phyloP scores from a whole-genome alignment of 1,140 invertebrate genomes.

The Calliopsis andreniformis region DNA sequence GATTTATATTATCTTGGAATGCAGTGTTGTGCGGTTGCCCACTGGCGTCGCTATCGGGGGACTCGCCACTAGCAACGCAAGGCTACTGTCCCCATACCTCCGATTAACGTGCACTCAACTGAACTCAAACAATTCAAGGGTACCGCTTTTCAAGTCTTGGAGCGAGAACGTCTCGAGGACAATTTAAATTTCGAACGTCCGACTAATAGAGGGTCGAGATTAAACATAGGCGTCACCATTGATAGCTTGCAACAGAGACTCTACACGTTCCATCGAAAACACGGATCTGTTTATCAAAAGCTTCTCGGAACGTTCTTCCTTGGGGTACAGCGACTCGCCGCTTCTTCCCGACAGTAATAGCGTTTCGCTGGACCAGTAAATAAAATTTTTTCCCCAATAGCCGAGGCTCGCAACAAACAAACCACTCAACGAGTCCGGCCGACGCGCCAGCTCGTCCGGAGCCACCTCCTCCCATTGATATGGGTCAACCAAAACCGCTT shows the following conservation, averaged over 20 bases:
- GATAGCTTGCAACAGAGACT: too few relatives aligned
- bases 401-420: conserved; percentile 59
- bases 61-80: too few relatives aligned
- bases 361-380: conserved; percentile 52
- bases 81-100: too few relatives aligned
- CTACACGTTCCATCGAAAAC: too few relatives aligned
- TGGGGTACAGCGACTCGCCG: neutral
- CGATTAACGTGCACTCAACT: too few relatives aligned
- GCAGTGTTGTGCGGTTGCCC: neutral
- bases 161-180: neutral
- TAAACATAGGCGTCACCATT: conserved; percentile 5
- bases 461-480: conserved; percentile 51
- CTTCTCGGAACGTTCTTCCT: conserved; percentile 21
- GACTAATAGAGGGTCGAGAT: too few relatives aligned
- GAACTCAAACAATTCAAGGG: neutral
- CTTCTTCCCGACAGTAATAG: conserved; percentile 7
- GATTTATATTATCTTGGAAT: conserved; percentile 25
- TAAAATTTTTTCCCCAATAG: conserved; percentile 61
- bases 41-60: neutral
- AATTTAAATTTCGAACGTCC: neutral
- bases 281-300: too few relatives aligned
- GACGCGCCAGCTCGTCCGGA: conserved; percentile 42
- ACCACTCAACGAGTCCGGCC: conserved; percentile 53
- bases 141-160: neutral
- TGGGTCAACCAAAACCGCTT: conserved; percentile 62